A percentile compares a stretch with the other conserved stretches of the same genome.
These are phyloP conservation scores for Lomographa bimaculata DNA, from an alignment of 2,888 invertebrate genomes.

Conservation along the genomic window DNA sequence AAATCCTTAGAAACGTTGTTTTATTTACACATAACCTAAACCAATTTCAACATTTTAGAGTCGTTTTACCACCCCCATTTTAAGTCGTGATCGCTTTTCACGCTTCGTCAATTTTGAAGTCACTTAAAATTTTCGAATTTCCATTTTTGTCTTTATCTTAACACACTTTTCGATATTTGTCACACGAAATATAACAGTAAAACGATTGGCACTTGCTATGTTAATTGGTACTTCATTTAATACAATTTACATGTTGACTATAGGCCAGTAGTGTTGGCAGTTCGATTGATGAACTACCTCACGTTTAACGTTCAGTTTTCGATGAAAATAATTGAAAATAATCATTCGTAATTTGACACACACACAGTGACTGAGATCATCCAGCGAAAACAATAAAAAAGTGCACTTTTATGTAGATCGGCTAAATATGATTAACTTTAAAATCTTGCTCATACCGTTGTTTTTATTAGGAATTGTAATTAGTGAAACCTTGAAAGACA, in stretches of 20 bases:
- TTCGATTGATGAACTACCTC: constrained; percentile 52
- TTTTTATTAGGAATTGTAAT: too few relatives aligned
- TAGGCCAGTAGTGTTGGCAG: constrained; percentile 50
- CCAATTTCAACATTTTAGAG: neutral
- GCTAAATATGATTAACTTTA: too few relatives aligned
- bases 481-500: constrained; percentile 44
- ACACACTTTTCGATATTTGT: constrained; percentile 27
- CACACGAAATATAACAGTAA: constrained; percentile 62
- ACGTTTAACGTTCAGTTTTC: constrained; percentile 40
- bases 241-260: constrained; percentile 48
- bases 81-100: constrained; percentile 19
- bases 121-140: constrained; percentile 30
- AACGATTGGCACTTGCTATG: constrained; percentile 63
- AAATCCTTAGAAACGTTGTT: too few relatives aligned
- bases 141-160: constrained; percentile 51
- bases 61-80: neutral
- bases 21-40: neutral
- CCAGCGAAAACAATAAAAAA: too few relatives aligned
- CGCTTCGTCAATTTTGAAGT: constrained; percentile 14
- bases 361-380: too few relatives aligned
- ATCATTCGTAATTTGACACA: neutral
- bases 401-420: too few relatives aligned
- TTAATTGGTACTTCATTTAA: constrained; percentile 72
- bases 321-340: constrained; percentile 12
- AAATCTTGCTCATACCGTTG: too few relatives aligned